Percentiles rank a stretch among this genome's conserved stretches.
Evolutionary conservation across 1,140 invertebrate species (phyloP).

Genomic region (Pachyrhynchus sulphureomaculatus): DNA sequence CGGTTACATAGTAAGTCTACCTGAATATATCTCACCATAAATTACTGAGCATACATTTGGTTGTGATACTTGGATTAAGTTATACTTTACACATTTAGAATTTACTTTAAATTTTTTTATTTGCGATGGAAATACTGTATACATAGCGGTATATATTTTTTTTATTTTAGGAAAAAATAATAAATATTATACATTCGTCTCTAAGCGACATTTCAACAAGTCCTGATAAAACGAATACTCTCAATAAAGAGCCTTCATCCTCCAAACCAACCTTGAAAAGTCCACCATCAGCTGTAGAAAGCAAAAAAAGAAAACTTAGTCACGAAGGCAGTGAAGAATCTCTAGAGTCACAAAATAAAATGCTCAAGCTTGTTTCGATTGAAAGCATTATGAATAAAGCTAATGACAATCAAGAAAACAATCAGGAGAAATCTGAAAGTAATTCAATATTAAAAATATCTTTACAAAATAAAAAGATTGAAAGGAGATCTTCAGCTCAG

Average conservation of each 20-base stretch:
- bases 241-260: not conserved
- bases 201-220: conserved; percentile 1
- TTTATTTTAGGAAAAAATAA: conserved; percentile 28
- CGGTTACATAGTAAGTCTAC: no score
- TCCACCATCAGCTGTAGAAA: not conserved
- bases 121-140: no score
- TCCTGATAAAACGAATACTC: not conserved
- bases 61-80: no score
- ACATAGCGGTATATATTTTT: no score
- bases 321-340: not conserved
- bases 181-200: conserved; percentile 39
- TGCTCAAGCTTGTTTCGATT: conserved; percentile 33
- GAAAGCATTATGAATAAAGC: conserved; percentile 26
- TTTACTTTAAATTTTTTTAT: no score
- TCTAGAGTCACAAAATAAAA: conserved; percentile 13
- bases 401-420: conserved; percentile 7
- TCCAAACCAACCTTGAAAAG: not conserved
- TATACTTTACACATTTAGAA: no score
- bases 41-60: no score
- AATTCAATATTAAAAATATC: conserved; percentile 5
- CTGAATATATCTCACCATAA: no score
- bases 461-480: conserved; percentile 1
- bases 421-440: conserved; percentile 5
- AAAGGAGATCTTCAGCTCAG: conserved; percentile 2
- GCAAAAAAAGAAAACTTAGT: conserved; percentile 19